These are phyloP conservation scores for Aproaerema taeniolella DNA, from an alignment of 2,888 invertebrate species.

Conservation along the genomic window DNA sequence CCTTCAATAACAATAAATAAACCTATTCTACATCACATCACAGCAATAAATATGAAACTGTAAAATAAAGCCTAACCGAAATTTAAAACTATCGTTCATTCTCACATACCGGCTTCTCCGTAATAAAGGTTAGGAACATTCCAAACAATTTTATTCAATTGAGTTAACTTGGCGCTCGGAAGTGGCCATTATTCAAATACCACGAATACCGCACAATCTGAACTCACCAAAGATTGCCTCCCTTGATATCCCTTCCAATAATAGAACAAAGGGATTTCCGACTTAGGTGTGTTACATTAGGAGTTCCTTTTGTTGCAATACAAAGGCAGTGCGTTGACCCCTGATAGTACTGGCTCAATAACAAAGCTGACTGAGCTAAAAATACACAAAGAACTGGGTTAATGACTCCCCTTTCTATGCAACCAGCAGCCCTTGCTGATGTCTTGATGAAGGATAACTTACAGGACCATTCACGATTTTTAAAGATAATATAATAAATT, in stretches of 20 bases:
- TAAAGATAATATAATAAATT: too few relatives aligned
- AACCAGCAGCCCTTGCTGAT: too few relatives aligned
- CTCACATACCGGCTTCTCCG: too few relatives aligned
- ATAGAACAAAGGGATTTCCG: conserved; percentile 19
- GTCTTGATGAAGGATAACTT: too few relatives aligned
- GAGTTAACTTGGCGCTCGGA: conserved; percentile 1
- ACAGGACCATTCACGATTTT: too few relatives aligned
- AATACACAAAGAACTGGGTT: conserved; percentile 59
- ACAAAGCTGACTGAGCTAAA: conserved; percentile 49
- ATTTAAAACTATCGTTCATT: too few relatives aligned
- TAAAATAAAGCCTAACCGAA: too few relatives aligned
- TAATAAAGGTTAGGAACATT: too few relatives aligned
- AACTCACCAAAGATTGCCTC: conserved; percentile 8
- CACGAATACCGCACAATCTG: conserved; percentile 6
- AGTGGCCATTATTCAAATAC: conserved; percentile 11
- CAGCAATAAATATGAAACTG: too few relatives aligned
- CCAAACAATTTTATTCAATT: conserved; percentile 8
- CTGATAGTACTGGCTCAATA: conserved; percentile 28
- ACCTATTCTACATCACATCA: too few relatives aligned
- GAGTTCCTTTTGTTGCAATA: conserved; percentile 16
- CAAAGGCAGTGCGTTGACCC: conserved; percentile 22
- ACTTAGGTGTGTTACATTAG: conserved; percentile 17
- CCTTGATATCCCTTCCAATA: conserved; percentile 12
- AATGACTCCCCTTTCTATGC: conserved; percentile 50
- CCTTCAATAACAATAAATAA: too few relatives aligned